Evolutionary conservation across 2,797 vertebrate genomes (phyloP).

Genomic region (Hyperoplus immaculatus): DNA sequence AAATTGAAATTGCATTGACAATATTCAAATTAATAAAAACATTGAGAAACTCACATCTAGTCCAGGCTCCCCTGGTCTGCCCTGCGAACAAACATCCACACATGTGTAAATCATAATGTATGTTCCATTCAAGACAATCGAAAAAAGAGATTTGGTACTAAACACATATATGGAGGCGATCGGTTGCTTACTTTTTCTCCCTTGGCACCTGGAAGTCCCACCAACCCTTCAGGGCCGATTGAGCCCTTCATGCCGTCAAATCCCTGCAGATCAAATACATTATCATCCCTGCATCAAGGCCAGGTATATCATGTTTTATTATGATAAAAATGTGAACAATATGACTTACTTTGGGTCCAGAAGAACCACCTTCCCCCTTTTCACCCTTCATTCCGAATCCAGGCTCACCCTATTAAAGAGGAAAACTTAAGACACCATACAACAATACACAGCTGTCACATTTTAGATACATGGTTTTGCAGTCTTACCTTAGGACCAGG

Average conservation of each 20-base stretch:
- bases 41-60: slow-evolving; percentile 90
- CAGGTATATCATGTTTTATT: not conserved
- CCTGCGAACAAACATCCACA: slow-evolving; percentile 82
- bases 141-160: not conserved
- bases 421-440: slow-evolving; percentile 41
- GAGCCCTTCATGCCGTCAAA: slow-evolving; percentile 86
- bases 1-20: not conserved
- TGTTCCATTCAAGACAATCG: not conserved
- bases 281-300: slow-evolving; percentile 6
- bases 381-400: slow-evolving; percentile 79
- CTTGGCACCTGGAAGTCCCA: slow-evolving; percentile 94
- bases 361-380: slow-evolving; percentile 77
- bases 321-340: not conserved
- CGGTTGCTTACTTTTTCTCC: slow-evolving; percentile 91
- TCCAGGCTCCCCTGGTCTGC: slow-evolving; percentile 93
- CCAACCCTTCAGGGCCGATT: slow-evolving; percentile 89
- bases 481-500: slow-evolving; percentile 84
- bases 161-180: not conserved
- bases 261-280: slow-evolving; percentile 59
- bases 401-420: slow-evolving; percentile 82
- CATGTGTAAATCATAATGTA: not conserved
- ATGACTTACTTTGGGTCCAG: slow-evolving; percentile 76
- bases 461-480: not conserved
- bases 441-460: not conserved
- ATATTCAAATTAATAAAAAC: not conserved